Evolutionary conservation across 2,888 invertebrate genomes (phyloP).

Genomic region (Cataglyphis cursor): DNA sequence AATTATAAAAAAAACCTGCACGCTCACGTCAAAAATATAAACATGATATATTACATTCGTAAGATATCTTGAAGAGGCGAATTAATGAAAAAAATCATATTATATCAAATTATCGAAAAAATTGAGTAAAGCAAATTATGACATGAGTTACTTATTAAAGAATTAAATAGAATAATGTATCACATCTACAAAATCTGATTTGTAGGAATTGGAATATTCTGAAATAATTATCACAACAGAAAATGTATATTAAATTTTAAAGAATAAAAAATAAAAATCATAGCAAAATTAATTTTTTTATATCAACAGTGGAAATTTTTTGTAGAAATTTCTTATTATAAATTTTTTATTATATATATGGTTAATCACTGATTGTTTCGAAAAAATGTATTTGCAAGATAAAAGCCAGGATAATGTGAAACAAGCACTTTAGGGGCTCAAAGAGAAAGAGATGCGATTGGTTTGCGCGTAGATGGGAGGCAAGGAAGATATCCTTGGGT

Average conservation of each 20-base stretch:
- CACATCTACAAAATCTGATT: background rate
- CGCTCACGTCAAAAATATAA: background rate
- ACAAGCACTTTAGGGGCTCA: slow-evolving; percentile 46
- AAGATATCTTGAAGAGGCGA: background rate
- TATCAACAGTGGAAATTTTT: background rate
- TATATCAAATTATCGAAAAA: background rate
- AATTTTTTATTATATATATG: background rate
- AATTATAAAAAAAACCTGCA: background rate
- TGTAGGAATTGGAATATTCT: background rate
- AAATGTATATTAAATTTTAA: background rate
- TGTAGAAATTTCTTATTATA: background rate
- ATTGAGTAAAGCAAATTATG: background rate
- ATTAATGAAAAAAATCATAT: background rate
- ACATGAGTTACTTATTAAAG: background rate
- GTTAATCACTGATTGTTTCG: background rate
- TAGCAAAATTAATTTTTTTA: background rate
- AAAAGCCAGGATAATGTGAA: slow-evolving; percentile 50
- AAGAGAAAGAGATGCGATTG: slow-evolving; percentile 62
- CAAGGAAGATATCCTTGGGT: slow-evolving; percentile 74
- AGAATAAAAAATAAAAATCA: background rate
- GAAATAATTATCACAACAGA: too few relatives aligned
- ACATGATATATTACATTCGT: background rate
- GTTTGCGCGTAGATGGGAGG: slow-evolving; percentile 44
- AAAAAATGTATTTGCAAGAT: slow-evolving; percentile 21
- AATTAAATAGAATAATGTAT: background rate